Percentiles rank a stretch among this genome's conserved stretches.
Conservation (phyloP, 2,797 vertebrate species). For the Naso thynnoides region DNA sequence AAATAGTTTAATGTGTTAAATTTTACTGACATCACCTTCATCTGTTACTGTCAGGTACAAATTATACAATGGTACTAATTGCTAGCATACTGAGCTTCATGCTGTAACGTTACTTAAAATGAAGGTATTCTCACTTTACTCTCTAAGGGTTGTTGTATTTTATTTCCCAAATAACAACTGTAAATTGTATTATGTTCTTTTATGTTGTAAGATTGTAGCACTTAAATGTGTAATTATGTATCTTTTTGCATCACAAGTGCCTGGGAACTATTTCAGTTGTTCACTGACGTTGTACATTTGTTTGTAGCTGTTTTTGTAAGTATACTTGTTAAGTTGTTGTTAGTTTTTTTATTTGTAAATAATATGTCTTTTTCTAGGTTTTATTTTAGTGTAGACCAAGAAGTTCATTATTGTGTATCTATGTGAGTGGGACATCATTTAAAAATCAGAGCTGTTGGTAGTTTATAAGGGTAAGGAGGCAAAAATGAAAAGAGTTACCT, state of each 20-base stretch:
- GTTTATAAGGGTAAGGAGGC: constrained; percentile 32
- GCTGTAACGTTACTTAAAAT: constrained; percentile 73
- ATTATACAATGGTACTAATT: constrained; percentile 54
- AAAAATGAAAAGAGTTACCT: constrained; percentile 20
- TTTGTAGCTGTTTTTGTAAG: constrained; percentile 48
- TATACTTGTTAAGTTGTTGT: constrained; percentile 16
- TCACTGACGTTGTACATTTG: constrained; percentile 64
- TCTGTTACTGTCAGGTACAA: constrained; percentile 34
- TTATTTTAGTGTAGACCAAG: constrained; percentile 45
- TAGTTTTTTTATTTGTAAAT: constrained; percentile 61
- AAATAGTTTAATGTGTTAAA: constrained; percentile 40
- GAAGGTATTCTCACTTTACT: constrained; percentile 78
- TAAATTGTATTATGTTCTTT: constrained; percentile 64
- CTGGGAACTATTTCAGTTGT: constrained; percentile 76
- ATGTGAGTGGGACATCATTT: constrained; percentile 56
- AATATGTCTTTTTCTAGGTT: constrained; percentile 47
- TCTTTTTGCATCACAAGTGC: constrained; percentile 79
- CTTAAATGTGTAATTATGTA: constrained; percentile 67
- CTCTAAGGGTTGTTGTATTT: constrained; percentile 57
- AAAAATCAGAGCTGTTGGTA: constrained; percentile 25
- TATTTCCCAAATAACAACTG: constrained; percentile 50
- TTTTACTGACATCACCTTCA: constrained; percentile 29
- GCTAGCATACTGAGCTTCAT: constrained; percentile 41
- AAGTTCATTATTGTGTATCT: constrained; percentile 39
- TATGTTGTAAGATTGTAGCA: constrained; percentile 74